Evolutionary conservation across 2,888 invertebrate species (phyloP).

Genomic region (Euplexia lucipara): DNA sequence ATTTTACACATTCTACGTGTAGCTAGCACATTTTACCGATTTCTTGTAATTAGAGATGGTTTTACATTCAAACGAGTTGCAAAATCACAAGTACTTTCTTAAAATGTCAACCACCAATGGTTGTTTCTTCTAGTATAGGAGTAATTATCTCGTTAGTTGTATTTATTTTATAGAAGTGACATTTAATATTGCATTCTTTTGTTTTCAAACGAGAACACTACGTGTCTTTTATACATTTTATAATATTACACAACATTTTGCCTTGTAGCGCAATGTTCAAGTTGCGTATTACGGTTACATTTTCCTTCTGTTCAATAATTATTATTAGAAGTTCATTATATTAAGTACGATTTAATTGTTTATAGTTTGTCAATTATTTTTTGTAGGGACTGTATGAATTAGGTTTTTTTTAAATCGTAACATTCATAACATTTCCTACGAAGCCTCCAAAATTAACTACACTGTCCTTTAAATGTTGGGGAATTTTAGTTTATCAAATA

Average conservation of each 20-base stretch:
- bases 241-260: not conserved
- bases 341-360: slow-evolving; percentile 26
- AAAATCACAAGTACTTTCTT: slow-evolving; percentile 22
- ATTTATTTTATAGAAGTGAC: slow-evolving; percentile 50
- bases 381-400: slow-evolving; percentile 48
- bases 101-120: slow-evolving; percentile 16
- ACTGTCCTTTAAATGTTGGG: not conserved
- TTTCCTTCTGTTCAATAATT: slow-evolving; percentile 16
- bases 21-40: not conserved
- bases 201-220: not conserved
- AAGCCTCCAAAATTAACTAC: slow-evolving; percentile 14
- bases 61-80: slow-evolving; percentile 13
- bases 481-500: slow-evolving; percentile 3
- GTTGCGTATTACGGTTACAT: not conserved
- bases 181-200: slow-evolving; percentile 10
- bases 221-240: not conserved
- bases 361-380: slow-evolving; percentile 6
- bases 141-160: slow-evolving; percentile 54
- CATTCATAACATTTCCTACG: slow-evolving; percentile 35
- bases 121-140: slow-evolving; percentile 34
- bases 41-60: slow-evolving; percentile 3
- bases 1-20: slow-evolving; percentile 29
- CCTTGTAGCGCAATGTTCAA: slow-evolving; percentile 1
- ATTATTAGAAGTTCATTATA: slow-evolving; percentile 18
- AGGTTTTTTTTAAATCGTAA: slow-evolving; percentile 3